Percentiles rank a stretch among this genome's conserved stretches.
phyloP scores from a whole-genome alignment of 2,797 vertebrate genomes.

The Podarcis siculus region DNA sequence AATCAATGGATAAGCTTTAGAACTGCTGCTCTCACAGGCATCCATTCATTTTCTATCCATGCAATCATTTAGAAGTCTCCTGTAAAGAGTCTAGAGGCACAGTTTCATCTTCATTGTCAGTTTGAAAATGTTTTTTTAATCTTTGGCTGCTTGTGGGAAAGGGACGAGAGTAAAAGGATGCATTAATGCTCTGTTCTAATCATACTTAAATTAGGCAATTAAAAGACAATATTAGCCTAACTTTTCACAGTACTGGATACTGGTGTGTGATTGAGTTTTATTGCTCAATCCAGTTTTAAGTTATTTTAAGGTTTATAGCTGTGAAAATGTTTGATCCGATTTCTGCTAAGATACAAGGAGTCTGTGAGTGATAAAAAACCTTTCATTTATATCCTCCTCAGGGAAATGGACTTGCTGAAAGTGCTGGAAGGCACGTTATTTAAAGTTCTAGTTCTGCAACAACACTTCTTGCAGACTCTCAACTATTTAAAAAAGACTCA shows the following conservation, averaged over 20 bases:
- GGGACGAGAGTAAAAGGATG: constrained; percentile 1
- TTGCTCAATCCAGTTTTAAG: constrained; percentile 2
- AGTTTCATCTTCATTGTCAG: constrained; percentile 4
- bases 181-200: constrained; percentile 43
- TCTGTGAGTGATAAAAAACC: background rate
- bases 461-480: constrained; percentile 35
- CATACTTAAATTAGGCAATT: background rate
- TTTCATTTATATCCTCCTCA: constrained; percentile 35
- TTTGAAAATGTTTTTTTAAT: constrained; percentile 51
- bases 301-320: constrained; percentile 28
- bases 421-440: constrained; percentile 43
- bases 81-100: constrained; percentile 20
- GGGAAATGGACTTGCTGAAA: background rate
- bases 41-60: constrained; percentile 18
- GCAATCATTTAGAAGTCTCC: constrained; percentile 25
- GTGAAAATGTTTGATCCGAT: background rate
- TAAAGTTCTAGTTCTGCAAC: constrained; percentile 29
- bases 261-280: background rate
- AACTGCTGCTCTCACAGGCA: constrained; percentile 57
- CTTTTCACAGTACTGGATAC: background rate
- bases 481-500: background rate
- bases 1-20: constrained; percentile 56
- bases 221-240: background rate
- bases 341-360: constrained; percentile 11
- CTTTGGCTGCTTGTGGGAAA: constrained; percentile 49